These are phyloP conservation scores for Cosmorhoe ocellata DNA, from an alignment of 2,888 invertebrate genomes.

Conservation along the genomic window DNA sequence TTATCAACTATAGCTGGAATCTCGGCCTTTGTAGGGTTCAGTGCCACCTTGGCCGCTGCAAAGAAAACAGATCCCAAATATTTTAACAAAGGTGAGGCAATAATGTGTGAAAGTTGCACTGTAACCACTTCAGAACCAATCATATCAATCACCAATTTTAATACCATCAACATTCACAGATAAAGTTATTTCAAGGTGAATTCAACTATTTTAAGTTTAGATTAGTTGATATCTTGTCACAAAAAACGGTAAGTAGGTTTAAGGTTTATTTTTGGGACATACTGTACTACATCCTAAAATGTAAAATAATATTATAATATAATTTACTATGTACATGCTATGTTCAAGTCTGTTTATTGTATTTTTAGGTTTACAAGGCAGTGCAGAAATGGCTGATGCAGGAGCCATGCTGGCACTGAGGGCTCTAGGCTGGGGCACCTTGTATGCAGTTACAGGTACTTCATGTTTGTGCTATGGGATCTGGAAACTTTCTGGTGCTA, in stretches of 20 bases:
- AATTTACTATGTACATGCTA: no score
- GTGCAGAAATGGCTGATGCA: conserved; percentile 86
- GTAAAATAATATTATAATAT: no score
- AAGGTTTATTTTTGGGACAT: no score
- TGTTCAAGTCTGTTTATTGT: neutral
- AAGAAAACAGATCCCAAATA: conserved; percentile 91
- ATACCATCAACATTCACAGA: no score
- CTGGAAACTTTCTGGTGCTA: conserved; percentile 95
- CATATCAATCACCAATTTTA: no score
- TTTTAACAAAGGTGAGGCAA: conserved; percentile 86
- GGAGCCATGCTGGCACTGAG: conserved; percentile 90
- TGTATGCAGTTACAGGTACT: conserved; percentile 94
- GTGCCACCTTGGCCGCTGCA: conserved; percentile 88
- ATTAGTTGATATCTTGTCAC: no score
- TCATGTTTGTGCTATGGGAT: conserved; percentile 90
- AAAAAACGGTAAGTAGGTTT: no score
- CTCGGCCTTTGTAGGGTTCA: conserved; percentile 91
- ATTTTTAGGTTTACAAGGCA: conserved; percentile 77
- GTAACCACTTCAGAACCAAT: no score
- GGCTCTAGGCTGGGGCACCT: conserved; percentile 93
- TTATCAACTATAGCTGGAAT: conserved; percentile 88
- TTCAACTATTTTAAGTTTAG: no score
- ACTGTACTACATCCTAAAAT: no score
- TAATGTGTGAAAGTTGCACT: no score
- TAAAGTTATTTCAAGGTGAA: no score